Evolutionary conservation across 2,113 vertebrate species (phyloP).

Genomic region (Callaeas wilsoni): DNA sequence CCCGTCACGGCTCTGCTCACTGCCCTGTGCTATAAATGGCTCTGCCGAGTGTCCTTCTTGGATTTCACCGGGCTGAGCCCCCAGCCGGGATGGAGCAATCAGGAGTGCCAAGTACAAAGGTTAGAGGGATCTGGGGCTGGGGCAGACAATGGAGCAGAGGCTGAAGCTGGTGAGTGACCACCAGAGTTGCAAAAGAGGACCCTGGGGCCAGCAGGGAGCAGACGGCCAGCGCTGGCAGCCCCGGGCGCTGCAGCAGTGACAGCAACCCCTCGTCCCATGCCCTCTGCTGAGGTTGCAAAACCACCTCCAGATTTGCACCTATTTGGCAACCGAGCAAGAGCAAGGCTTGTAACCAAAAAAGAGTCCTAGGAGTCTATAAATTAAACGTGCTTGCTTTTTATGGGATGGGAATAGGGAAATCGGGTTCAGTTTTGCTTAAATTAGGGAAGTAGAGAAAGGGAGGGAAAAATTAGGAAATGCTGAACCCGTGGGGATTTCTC

Average conservation of each 20-base stretch:
- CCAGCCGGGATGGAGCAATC: constrained; percentile 30
- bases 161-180: background rate
- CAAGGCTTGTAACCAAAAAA: background rate
- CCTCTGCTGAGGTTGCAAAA: constrained; percentile 58
- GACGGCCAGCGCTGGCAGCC: background rate
- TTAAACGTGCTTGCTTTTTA: background rate
- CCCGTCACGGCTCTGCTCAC: background rate
- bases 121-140: background rate
- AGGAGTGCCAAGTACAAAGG: constrained; percentile 43
- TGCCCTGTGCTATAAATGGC: background rate
- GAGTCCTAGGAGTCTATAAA: background rate
- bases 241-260: background rate
- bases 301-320: background rate
- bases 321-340: background rate
- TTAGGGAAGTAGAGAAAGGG: background rate
- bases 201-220: constrained; percentile 9
- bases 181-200: constrained; percentile 54
- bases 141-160: constrained; percentile 12
- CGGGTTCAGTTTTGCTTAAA: background rate
- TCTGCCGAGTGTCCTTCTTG: background rate
- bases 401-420: background rate
- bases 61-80: background rate
- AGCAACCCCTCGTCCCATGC: constrained; percentile 39
- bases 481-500: background rate
- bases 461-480: background rate